Base-by-base conservation (phyloP, 1,140 invertebrate species). In the Sinonovacula constricta region DNA sequence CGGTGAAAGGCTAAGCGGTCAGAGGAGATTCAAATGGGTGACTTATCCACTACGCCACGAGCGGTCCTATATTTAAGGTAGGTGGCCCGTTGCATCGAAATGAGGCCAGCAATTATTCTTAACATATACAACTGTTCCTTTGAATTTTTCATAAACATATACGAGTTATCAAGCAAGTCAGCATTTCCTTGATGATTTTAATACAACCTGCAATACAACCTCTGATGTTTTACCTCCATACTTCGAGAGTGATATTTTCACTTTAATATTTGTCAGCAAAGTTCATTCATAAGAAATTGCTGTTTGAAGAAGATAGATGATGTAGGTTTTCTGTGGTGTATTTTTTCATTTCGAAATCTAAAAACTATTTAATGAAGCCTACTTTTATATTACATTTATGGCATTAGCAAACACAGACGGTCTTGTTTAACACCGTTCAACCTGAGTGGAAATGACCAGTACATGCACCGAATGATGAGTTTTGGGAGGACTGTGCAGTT, bases 101-200 rank as follows among this genome's bases (percentile, higher is more conserved):
- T 51, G 71, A 63, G 36, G 77, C 57, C 33, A 74, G 31, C n/a
- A 79, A 22, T 31, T 22, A 62, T 68, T 69, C 31, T 56, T 53
- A 49, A 68, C 72, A 49, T 72, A 79, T 28, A 62, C 65, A 31
- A 70, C 77, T 22, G 68, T 79, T 33, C 77, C 67, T 34, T 36
- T 12, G 31, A 79, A 63, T 65, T 51, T 72, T 74, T 72, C 69
- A 74, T 59, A 57, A 79, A 57, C 60, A 76, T 75, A 26, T 53
- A 75, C 3, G 59, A 75, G 33, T 63, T 75, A 22, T 67, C 30
- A 14, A 34, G 54, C 3, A 65, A 28, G 65, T 34, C 39, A 15
- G 63, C 36, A 51, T 67, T 51, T 49, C 15, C n/a, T n/a, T n/a
- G n/a, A n/a, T 34, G 14, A 34, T 69, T 49, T 7, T 22, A 51